Evolutionary conservation across 2,888 invertebrate genomes (phyloP), one percentile per base, ranked within the genome.

Genomic region (Drosophila rubida): DNA sequence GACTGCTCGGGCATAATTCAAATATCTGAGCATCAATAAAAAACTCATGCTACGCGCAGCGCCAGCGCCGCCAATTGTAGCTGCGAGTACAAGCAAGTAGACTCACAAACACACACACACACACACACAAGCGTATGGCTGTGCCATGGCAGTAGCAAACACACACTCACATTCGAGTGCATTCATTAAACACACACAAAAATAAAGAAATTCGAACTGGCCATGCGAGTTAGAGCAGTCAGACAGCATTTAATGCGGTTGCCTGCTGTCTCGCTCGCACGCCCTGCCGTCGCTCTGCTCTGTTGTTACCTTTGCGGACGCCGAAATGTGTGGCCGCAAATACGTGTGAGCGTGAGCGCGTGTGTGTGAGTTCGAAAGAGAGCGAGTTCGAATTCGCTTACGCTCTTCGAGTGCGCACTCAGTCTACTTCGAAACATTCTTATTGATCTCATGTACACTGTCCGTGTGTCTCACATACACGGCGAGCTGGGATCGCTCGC

Each of bases 1-100:
- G 92, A 92, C 92, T 92, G 92, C 87, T 91, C 89, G 90, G 89
- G 85, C 89, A 91, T 91, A 92, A 92, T 91, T 92, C 91, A 91
- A 91, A 91, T 91, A 90, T 90, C 91, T 89, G 90, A 91, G 91
- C 91, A 91, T 91, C 90, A 91, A 90, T 91, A 91, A 91, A 91
- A 91, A 90, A 88, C 87, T 70, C 74, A 80, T 64, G 67, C 69
- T 75, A 71, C 69, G 78, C 78, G 78, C 74, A 74, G 75, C 75
- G 78, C 74, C 75, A 73, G 78, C 75, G 75, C 75, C 73, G 75
- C 87, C 89, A 87, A 88, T 86, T 87, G 78, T 79, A 89, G 73
- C 75, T 61, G 75, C 76, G 77, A 79, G 84, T 81, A 85, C 69
- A 76, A 78, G 72, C 73, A 87, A 80, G 78, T 76, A 80, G 67